These are phyloP conservation scores for Diachrysia chrysitis DNA, from an alignment of 2,888 invertebrate species.

Conservation along the genomic window DNA sequence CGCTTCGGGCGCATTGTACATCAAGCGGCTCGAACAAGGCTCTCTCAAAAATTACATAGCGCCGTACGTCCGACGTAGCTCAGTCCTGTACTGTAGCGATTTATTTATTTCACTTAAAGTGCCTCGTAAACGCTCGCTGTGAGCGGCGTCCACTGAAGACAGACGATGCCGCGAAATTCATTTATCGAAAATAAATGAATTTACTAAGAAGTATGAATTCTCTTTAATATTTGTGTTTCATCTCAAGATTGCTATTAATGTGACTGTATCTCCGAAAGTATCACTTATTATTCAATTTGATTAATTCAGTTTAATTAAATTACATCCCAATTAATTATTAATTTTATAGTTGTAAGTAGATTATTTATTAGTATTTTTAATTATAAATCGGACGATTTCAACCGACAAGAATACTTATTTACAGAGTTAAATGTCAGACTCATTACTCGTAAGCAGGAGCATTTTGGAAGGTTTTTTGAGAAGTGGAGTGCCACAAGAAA, in stretches of 20 bases:
- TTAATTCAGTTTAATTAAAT: neutral
- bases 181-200: slow-evolving; percentile 56
- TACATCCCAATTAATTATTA: neutral
- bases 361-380: neutral
- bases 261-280: slow-evolving; percentile 23
- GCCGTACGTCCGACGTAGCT: slow-evolving; percentile 57
- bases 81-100: slow-evolving; percentile 68
- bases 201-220: slow-evolving; percentile 56
- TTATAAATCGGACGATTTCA: neutral
- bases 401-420: neutral
- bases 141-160: slow-evolving; percentile 48
- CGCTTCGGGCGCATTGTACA: slow-evolving; percentile 70
- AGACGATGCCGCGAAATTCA: slow-evolving; percentile 57
- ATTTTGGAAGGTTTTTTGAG: too few species aligned
- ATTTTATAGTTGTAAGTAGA: neutral
- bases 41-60: slow-evolving; percentile 78
- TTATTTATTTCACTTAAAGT: slow-evolving; percentile 86
- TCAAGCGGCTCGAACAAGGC: slow-evolving; percentile 72
- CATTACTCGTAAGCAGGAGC: too few species aligned
- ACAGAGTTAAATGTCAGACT: too few species aligned
- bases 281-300: neutral
- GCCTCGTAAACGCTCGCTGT: slow-evolving; percentile 72
- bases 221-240: slow-evolving; percentile 49
- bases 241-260: slow-evolving; percentile 19
- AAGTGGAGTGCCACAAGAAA: too few species aligned